phyloP scores from a whole-genome alignment of 2,888 invertebrate species.

The Brenthis daphne region DNA sequence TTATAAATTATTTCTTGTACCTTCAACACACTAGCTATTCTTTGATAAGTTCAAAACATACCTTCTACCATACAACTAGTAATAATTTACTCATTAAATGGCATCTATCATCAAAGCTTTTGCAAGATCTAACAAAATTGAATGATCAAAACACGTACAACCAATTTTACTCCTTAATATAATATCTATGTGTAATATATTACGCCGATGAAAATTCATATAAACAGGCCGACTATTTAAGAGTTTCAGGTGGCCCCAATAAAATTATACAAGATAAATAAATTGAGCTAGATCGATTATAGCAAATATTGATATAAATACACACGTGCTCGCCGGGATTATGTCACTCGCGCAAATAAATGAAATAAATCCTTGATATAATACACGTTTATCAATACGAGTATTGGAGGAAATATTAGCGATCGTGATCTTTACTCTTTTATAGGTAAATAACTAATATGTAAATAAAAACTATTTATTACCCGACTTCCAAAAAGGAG shows the following conservation, averaged over 20 bases:
- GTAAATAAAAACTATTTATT: neutral
- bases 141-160: neutral
- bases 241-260: conserved; percentile 30
- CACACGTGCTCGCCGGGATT: conserved; percentile 14
- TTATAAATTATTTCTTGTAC: too few species aligned
- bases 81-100: conserved; percentile 23
- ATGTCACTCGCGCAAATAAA: conserved; percentile 27
- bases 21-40: neutral
- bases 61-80: conserved; percentile 2
- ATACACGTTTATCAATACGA: neutral
- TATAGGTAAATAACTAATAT: neutral
- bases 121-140: conserved; percentile 8
- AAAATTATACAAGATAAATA: conserved; percentile 31
- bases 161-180: conserved; percentile 13
- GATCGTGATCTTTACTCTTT: neutral
- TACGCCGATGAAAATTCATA: conserved; percentile 1
- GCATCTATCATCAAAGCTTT: conserved; percentile 18
- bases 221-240: conserved; percentile 18
- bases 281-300: conserved; percentile 22
- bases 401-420: neutral
- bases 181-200: conserved; percentile 1
- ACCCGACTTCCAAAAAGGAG: too few species aligned
- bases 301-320: conserved; percentile 25
- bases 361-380: conserved; percentile 4
- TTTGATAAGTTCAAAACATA: neutral